Evolutionary conservation across 1,140 invertebrate species (phyloP).

Genomic region (Eufriesea mexicana): DNA sequence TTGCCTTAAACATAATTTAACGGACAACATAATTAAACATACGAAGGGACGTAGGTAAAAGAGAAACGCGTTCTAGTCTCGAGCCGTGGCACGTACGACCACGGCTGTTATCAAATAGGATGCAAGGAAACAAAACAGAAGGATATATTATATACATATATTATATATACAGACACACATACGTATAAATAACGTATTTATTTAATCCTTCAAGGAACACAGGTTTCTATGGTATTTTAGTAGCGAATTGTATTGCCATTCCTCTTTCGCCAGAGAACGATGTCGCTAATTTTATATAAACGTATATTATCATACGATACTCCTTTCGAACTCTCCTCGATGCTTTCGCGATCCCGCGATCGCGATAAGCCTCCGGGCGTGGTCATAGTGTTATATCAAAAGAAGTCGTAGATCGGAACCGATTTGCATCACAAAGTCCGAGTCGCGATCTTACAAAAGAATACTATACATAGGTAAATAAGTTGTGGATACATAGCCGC

Average conservation of each 20-base stretch:
- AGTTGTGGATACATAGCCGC: background rate
- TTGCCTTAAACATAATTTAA: constrained; percentile 70
- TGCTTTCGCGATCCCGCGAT: background rate
- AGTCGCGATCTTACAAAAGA: background rate
- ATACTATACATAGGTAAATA: constrained; percentile 4
- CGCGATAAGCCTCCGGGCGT: background rate
- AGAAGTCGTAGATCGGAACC: background rate
- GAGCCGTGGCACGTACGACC: constrained; percentile 19
- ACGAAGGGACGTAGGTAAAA: constrained; percentile 30
- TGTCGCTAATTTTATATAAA: constrained; percentile 71
- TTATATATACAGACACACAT: too few species aligned
- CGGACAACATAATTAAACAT: constrained; percentile 43
- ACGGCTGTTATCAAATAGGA: constrained; percentile 30
- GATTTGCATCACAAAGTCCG: constrained; percentile 34
- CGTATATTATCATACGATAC: constrained; percentile 41
- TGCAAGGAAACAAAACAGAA: background rate
- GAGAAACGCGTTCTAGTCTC: constrained; percentile 62
- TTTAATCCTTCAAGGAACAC: constrained; percentile 35
- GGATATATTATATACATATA: constrained; percentile 18
- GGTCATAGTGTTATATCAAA: background rate
- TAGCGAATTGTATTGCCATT: constrained; percentile 49
- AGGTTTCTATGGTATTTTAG: constrained; percentile 66
- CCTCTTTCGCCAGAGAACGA: constrained; percentile 59
- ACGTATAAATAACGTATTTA: too few species aligned
- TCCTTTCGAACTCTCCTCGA: constrained; percentile 13